Percentiles rank a stretch among this genome's conserved stretches.
Evolutionary conservation across 2,797 vertebrate genomes (phyloP).

Genomic region (Lates japonicus): DNA sequence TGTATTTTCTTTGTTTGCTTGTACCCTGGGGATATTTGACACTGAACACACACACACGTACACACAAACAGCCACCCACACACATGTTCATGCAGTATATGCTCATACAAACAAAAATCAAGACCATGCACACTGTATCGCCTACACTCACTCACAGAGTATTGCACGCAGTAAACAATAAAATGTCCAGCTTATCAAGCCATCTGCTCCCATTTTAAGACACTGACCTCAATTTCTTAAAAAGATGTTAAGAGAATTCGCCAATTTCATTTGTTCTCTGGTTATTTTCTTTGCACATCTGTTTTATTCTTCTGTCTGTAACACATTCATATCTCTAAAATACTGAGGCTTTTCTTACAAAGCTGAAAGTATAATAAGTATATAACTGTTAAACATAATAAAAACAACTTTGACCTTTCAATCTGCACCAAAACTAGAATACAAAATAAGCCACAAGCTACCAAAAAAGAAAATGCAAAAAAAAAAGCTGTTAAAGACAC

Average conservation of each 20-base stretch:
- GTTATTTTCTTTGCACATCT: conserved; percentile 10
- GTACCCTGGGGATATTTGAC: conserved; percentile 42
- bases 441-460: conserved; percentile 31
- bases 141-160: conserved; percentile 36
- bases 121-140: conserved; percentile 30
- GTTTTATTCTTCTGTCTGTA: background rate
- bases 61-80: conserved; percentile 54
- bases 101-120: conserved; percentile 43
- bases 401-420: conserved; percentile 18
- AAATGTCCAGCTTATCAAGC: conserved; percentile 39
- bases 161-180: conserved; percentile 3
- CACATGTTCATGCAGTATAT: conserved; percentile 38
- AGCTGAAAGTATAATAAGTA: background rate
- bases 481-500: conserved; percentile 19
- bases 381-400: background rate
- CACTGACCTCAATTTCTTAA: background rate
- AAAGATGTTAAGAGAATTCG: background rate
- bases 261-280: conserved; percentile 2
- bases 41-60: conserved; percentile 1
- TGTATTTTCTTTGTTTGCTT: conserved; percentile 1
- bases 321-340: background rate
- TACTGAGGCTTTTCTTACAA: background rate
- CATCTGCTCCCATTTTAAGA: conserved; percentile 39
- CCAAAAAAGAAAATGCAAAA: conserved; percentile 10
- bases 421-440: conserved; percentile 5